Evolutionary conservation across 2,797 vertebrate species (phyloP).

Genomic region (Gymnothorax reevesii): DNA sequence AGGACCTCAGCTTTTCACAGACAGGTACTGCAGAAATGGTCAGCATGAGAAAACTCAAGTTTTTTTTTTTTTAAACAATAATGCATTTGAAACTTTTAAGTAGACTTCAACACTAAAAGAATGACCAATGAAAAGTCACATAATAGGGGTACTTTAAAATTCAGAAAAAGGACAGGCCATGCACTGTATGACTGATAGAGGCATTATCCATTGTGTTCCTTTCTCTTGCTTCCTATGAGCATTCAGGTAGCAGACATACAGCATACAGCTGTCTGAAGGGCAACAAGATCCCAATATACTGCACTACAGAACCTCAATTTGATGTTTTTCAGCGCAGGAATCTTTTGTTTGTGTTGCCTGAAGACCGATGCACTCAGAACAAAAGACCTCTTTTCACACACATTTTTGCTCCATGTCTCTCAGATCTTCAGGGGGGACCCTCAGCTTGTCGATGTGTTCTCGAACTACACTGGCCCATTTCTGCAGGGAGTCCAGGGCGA

Average conservation of each 20-base stretch:
- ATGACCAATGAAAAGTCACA: no score
- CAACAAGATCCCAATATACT: background rate
- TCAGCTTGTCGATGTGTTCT: slow-evolving; percentile 94
- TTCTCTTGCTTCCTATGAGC: background rate
- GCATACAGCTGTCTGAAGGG: background rate
- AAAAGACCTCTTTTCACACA: slow-evolving; percentile 68
- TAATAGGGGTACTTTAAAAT: background rate
- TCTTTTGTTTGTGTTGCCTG: background rate
- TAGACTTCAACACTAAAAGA: no score
- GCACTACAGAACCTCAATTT: background rate
- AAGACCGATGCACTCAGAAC: background rate
- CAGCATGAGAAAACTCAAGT: no score
- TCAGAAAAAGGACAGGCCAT: background rate
- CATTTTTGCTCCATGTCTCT: slow-evolving; percentile 93
- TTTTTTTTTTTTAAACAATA: no score
- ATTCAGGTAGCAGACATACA: background rate
- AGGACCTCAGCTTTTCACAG: no score
- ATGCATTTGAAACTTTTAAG: no score
- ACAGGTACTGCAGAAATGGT: no score
- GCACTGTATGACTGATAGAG: background rate
- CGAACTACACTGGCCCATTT: slow-evolving; percentile 96
- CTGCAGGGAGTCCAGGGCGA: slow-evolving; percentile 93
- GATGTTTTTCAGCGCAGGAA: background rate
- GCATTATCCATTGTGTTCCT: background rate
- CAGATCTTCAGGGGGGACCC: slow-evolving; percentile 92